Conservation (phyloP, 2,888 invertebrate species). For the Molorchus minor region DNA sequence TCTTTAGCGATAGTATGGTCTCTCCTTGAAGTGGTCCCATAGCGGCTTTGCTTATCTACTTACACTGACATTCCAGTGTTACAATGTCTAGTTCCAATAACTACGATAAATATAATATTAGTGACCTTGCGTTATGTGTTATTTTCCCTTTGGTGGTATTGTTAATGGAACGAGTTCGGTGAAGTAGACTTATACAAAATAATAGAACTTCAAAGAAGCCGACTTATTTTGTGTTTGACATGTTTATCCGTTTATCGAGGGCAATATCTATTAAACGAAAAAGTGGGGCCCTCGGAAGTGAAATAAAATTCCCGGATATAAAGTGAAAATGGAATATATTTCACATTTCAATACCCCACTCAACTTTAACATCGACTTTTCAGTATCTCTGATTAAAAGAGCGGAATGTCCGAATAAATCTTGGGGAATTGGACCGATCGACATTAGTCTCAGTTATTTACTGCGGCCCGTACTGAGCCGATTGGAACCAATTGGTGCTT, state of each 20-base stretch:
- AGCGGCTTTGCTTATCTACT: too few species aligned
- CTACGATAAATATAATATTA: too few species aligned
- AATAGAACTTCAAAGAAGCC: too few species aligned
- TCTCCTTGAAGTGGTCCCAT: too few species aligned
- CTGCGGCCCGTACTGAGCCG: conserved; percentile 52
- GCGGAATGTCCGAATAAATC: conserved; percentile 50
- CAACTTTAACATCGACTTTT: conserved; percentile 32
- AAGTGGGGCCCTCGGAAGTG: background rate
- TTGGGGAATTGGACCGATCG: conserved; percentile 51
- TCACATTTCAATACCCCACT: background rate
- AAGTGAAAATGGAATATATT: conserved; percentile 7
- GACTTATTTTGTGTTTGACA: too few species aligned
- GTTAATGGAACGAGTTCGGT: too few species aligned
- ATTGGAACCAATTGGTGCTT: conserved; percentile 58
- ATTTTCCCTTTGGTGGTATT: too few species aligned
- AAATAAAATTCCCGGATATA: conserved; percentile 9
- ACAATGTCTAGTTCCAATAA: too few species aligned
- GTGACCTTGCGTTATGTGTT: too few species aligned
- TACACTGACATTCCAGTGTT: too few species aligned
- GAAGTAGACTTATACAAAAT: too few species aligned
- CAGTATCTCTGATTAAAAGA: conserved; percentile 47
- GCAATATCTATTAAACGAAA: background rate
- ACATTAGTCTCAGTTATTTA: conserved; percentile 57
- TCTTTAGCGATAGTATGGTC: too few species aligned
- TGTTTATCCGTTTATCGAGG: background rate